Percentiles rank a stretch among this genome's conserved stretches.
phyloP scores from a whole-genome alignment of 2,113 vertebrate genomes.

The Casuarius casuarius region DNA sequence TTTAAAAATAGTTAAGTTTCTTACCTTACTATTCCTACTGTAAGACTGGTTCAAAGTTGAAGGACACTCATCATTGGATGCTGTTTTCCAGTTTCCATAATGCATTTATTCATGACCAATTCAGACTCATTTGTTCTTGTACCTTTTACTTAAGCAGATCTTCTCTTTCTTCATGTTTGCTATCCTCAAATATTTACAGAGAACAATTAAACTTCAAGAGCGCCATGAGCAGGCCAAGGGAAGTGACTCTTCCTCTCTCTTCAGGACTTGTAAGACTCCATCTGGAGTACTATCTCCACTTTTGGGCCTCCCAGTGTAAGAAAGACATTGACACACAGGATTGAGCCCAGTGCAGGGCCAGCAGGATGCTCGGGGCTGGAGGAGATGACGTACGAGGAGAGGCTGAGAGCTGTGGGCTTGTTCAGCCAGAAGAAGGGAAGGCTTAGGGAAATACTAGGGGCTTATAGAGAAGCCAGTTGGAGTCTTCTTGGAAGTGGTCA shows the following conservation, averaged over 20 bases:
- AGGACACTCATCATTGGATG: neutral
- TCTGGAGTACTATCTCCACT: neutral
- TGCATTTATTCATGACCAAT: neutral
- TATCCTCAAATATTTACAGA: neutral
- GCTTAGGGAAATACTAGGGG: neutral
- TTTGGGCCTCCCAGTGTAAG: neutral
- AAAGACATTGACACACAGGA: neutral
- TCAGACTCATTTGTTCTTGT: neutral
- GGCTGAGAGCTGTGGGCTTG: neutral
- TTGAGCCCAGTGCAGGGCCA: neutral
- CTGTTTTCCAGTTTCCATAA: neutral
- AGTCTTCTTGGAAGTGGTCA: neutral
- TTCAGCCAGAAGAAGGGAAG: neutral
- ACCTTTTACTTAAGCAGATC: neutral
- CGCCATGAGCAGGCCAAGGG: neutral
- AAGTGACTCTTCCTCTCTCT: neutral
- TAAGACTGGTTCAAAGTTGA: neutral
- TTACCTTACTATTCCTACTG: neutral
- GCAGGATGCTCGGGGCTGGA: neutral
- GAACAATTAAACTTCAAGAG: neutral
- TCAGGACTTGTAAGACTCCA: neutral
- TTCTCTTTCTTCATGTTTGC: neutral
- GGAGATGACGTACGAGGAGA: neutral
- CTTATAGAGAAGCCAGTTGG: neutral
- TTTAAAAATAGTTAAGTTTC: neutral